Percentiles rank a stretch among this genome's conserved stretches.
Conservation (phyloP, 92 coral and sea anemone genomes). For the Bergia sp. region DNA sequence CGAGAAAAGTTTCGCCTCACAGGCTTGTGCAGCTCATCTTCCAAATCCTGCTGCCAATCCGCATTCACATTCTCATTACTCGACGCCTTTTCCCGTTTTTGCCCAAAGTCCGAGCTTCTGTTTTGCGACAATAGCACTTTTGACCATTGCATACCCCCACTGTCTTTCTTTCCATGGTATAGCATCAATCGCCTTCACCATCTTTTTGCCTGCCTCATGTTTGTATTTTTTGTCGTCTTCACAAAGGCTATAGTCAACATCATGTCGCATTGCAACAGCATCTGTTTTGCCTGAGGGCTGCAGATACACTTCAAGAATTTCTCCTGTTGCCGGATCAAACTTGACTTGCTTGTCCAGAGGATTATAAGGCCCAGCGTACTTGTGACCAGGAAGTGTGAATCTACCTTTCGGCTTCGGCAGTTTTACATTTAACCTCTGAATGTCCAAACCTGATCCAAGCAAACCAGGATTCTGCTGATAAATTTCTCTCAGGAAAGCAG, state of each 20-base stretch:
- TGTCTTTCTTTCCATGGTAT: not conserved
- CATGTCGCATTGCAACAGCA: too few species aligned
- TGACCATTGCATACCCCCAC: not conserved
- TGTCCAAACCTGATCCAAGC: not conserved
- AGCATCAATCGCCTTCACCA: not conserved
- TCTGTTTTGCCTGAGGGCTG: too few species aligned
- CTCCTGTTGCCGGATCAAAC: not conserved
- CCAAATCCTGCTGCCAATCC: too few species aligned
- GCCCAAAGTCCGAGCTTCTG: not conserved
- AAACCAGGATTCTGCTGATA: not conserved
- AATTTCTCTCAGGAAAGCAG: not conserved
- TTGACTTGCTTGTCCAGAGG: not conserved
- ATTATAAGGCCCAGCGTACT: too few species aligned
- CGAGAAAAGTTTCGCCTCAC: too few species aligned
- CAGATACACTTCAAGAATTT: not conserved
- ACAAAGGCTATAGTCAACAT: not conserved
- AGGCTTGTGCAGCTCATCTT: too few species aligned
- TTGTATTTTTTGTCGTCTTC: not conserved
- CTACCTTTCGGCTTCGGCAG: not conserved
- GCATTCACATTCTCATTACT: too few species aligned
- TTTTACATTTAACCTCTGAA: not conserved
- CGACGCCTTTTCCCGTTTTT: not conserved
- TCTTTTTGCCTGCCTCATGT: not conserved
- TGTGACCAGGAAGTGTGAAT: not conserved
- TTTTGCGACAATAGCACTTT: not conserved